Base-by-base conservation (phyloP, 2,888 invertebrate genomes). In the Daptonema setosum region DNA sequence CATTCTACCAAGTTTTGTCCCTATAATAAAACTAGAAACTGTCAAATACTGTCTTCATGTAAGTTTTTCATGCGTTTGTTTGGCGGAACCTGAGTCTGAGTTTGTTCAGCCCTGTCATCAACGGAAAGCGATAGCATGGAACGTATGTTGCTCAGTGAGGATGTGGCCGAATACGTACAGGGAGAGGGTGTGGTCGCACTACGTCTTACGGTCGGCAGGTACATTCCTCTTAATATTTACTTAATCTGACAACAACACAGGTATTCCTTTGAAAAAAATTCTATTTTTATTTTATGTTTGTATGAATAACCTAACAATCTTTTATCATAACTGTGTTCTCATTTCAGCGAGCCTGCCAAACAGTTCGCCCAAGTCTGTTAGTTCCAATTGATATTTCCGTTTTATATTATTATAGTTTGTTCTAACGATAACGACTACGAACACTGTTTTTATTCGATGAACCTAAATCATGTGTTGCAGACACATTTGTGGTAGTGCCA, bases 401-500 rank as follows among this genome's bases (percentile, higher is more conserved):
- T 35, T 35, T 35, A 8, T 35, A n/a, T n/a, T n/a, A n/a, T n/a
- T n/a, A n/a, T n/a, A n/a, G n/a, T n/a, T n/a, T n/a, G n/a, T n/a
- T n/a, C n/a, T n/a, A n/a, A n/a, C n/a, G n/a, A n/a, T n/a, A n/a
- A n/a, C n/a, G 8, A 35, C 11, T 17, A 35, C 11, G 8, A 17
- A 35, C 35, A 17, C 17, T 35, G 35, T 35, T 35, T 35, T 35
- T 35, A 11, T 35, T 35, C 35, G 17, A 35, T 17, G 17, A 11
- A 17, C 35, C 17, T 35, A 11, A 17, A 8, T 8, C 17, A 35
- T 35, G 22, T 43, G 17, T 58, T 58, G 25, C 30, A 74, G 71
- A 74, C 67, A 72, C 75, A 58, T 72, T 75, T 29, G 69, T 72
- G 22, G 63, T 70, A 54, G 65, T 73, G 17, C 87, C 88, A 1